Evolutionary conservation across 2,888 invertebrate species (phyloP), one percentile per base, ranked within the genome.

Genomic region (Leptarthrus brevirostris): DNA sequence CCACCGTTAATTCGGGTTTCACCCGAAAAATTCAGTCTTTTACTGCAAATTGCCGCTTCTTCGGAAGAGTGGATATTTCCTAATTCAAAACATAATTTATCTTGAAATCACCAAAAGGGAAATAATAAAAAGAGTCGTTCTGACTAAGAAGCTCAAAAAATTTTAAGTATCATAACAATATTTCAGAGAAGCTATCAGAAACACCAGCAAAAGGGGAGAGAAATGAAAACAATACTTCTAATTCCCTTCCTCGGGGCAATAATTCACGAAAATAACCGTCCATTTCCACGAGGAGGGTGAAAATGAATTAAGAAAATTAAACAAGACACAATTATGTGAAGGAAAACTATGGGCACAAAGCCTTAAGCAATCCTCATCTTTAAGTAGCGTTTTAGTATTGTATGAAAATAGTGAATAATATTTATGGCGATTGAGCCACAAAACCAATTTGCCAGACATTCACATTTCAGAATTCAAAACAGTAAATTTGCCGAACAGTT

Each of bases 251-350:
- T 66, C 26, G 16, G 14, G 47, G 49, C 66, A 66, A 66, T 66
- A 66, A 66, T 47, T 66, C 66, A 66, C 66, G 66, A 47, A 49
- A 66, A 66, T 66, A 66, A 66, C 66, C 66, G 66, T 66, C 66
- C 66, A 47, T 66, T 66, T 66, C 30, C 66, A 66, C 26, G 66
- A 66, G 66, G 47, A 26, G 66, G 66, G 26, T 66, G 66, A 49
- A 66, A 66, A 66, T 66, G 66, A 66, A 66, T 66, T 66, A 66
- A 66, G 66, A 66, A 66, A 66, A 66, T 66, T 66, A 66, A 66
- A 66, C 66, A 66, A 66, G 66, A 66, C 66, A 66, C 66, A 66
- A 66, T 66, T 66, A 66, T 66, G 47, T 49, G 10, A 10, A 66
- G 49, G 47, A 44, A 36, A 49, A 44, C 66, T 49, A 66, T 22